Percentiles rank a stretch among this genome's conserved stretches.
These are phyloP conservation scores for Zelleria hepariella DNA, from an alignment of 2,888 invertebrate genomes.

Conservation along the genomic window DNA sequence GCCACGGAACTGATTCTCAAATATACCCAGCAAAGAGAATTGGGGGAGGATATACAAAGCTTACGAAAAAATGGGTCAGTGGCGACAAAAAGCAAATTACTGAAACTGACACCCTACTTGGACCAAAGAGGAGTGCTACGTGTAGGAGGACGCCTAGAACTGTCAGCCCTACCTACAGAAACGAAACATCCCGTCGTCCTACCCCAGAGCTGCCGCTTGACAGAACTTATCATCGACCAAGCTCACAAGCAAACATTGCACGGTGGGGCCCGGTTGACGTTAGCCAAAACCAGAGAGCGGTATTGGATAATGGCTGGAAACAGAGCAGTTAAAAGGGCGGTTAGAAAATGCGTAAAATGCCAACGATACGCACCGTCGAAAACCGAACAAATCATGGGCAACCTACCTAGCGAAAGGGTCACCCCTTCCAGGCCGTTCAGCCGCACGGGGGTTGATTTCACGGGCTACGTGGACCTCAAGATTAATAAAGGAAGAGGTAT, in stretches of 20 bases:
- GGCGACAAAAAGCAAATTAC: neutral
- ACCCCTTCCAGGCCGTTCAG: neutral
- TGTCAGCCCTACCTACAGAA: neutral
- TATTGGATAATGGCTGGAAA: neutral
- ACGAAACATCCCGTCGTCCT: neutral
- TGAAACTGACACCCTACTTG: neutral
- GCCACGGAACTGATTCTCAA: neutral
- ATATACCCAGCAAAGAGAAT: neutral
- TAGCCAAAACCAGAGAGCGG: neutral
- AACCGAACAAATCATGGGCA: neutral
- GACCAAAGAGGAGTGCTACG: neutral
- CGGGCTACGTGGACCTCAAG: neutral
- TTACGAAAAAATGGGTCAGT: neutral
- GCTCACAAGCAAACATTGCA: neutral
- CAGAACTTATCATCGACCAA: slow-evolving; percentile 1
- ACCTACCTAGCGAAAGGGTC: neutral
- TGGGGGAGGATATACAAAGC: neutral
- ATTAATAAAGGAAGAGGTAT: neutral
- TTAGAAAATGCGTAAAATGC: neutral
- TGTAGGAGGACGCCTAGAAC: neutral
- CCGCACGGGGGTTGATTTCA: neutral
- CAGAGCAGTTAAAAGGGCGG: neutral
- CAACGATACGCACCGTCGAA: neutral
- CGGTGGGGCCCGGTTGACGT: neutral
- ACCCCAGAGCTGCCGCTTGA: neutral